Percentiles rank a stretch among this genome's conserved stretches.
Conservation (phyloP, 1,140 invertebrate genomes). For the Scylla paramamosain region DNA sequence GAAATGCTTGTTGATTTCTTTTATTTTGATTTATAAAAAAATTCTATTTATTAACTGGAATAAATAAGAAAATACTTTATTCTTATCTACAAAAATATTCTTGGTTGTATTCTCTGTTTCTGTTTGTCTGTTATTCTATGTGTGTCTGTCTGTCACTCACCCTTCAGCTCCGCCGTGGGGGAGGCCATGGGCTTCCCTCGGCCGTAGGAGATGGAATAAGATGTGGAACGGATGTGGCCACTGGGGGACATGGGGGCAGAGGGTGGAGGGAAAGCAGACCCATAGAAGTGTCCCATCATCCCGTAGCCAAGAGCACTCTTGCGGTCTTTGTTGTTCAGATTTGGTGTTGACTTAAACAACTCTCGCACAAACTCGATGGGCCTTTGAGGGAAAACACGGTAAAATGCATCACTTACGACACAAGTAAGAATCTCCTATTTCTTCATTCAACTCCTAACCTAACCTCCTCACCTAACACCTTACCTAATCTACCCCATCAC, state of each 20-base stretch:
- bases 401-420: not conserved
- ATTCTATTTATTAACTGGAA: too few species aligned
- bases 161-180: constrained; percentile 81
- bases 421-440: not conserved
- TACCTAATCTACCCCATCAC: too few species aligned
- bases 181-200: constrained; percentile 86
- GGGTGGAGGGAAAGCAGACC: constrained; percentile 81
- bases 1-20: too few species aligned
- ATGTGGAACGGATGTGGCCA: constrained; percentile 93
- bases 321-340: constrained; percentile 92
- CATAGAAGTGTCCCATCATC: constrained; percentile 82
- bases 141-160: constrained; percentile 72
- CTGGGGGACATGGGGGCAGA: constrained; percentile 78
- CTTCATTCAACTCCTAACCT: too few species aligned
- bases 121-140: not conserved
- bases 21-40: too few species aligned
- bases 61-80: too few species aligned
- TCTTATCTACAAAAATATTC: too few species aligned
- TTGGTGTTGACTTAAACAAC: constrained; percentile 97
- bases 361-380: constrained; percentile 94
- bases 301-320: constrained; percentile 67
- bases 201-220: constrained; percentile 94
- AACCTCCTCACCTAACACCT: too few species aligned
- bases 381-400: constrained; percentile 79
- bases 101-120: not conserved